Evolutionary conservation across 23 tunicate genomes (phyloP).

Genomic region (Phallusia fumigata): DNA sequence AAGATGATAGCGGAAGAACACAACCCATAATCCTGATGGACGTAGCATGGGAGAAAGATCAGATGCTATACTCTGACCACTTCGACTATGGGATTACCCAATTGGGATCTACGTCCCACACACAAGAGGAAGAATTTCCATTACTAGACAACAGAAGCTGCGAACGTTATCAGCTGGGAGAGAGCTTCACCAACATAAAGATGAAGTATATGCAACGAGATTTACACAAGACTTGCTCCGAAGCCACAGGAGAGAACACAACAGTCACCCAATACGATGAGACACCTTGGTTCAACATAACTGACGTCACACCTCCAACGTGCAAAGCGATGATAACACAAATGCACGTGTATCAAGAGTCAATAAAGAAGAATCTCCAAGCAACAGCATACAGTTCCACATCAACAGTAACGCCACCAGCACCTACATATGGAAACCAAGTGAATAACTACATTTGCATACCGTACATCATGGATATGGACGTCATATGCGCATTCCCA

Average conservation of each 20-base stretch:
- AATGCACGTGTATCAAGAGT: neutral
- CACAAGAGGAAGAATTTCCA: neutral
- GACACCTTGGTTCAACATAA: neutral
- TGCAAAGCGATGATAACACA: neutral
- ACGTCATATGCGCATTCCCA: neutral
- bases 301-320: neutral
- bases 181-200: neutral
- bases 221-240: neutral
- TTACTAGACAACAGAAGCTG: neutral
- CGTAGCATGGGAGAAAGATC: neutral
- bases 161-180: neutral
- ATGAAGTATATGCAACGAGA: neutral
- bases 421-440: too few species aligned
- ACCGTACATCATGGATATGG: neutral
- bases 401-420: neutral
- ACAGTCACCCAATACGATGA: neutral
- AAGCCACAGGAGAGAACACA: too few species aligned
- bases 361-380: neutral
- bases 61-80: neutral
- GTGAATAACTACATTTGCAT: too few species aligned
- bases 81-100: neutral
- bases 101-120: neutral
- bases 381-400: neutral
- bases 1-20: neutral
- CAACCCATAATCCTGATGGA: neutral